A percentile compares a stretch with the other conserved stretches of the same genome.
phyloP scores from a whole-genome alignment of 2,888 invertebrate species.

The Dromius quadrimaculatus region DNA sequence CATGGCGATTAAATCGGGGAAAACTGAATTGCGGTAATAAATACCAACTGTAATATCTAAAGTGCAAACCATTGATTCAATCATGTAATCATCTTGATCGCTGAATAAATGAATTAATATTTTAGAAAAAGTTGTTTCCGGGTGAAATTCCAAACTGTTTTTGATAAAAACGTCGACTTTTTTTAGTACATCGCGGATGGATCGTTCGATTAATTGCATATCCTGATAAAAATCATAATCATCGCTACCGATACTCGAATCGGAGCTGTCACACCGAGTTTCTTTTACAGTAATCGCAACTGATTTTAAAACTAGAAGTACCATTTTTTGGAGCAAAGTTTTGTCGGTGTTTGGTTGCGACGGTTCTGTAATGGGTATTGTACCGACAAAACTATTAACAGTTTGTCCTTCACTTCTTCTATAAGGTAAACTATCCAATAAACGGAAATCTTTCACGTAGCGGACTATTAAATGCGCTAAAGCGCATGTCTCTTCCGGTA shows the following conservation, averaged over 20 bases:
- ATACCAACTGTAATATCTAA: slow-evolving; percentile 89
- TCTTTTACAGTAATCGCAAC: slow-evolving; percentile 92
- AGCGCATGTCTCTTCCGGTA: slow-evolving; percentile 90
- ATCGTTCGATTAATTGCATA: slow-evolving; percentile 88
- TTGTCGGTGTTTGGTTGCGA: slow-evolving; percentile 72
- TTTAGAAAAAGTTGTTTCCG: slow-evolving; percentile 88
- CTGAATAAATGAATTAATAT: slow-evolving; percentile 89
- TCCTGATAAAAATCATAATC: slow-evolving; percentile 90
- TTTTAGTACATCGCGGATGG: slow-evolving; percentile 84
- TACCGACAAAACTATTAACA: slow-evolving; percentile 66
- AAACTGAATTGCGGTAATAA: slow-evolving; percentile 83
- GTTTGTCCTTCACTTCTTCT: slow-evolving; percentile 63
- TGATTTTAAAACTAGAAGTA: slow-evolving; percentile 87
- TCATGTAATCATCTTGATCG: slow-evolving; percentile 91
- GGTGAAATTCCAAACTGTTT: slow-evolving; percentile 84
- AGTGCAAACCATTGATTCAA: slow-evolving; percentile 93
- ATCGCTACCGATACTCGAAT: slow-evolving; percentile 86
- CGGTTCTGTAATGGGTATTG: slow-evolving; percentile 61
- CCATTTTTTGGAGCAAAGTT: slow-evolving; percentile 87
- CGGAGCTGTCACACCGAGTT: slow-evolving; percentile 85
- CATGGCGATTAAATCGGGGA: slow-evolving; percentile 84
- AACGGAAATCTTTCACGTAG: slow-evolving; percentile 85
- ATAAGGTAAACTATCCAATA: slow-evolving; percentile 71
- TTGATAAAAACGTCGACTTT: slow-evolving; percentile 87
- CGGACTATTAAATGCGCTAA: slow-evolving; percentile 88